Evolutionary conservation across 2,113 vertebrate species (phyloP).

Genomic region (Nycticryphes semicollaris): DNA sequence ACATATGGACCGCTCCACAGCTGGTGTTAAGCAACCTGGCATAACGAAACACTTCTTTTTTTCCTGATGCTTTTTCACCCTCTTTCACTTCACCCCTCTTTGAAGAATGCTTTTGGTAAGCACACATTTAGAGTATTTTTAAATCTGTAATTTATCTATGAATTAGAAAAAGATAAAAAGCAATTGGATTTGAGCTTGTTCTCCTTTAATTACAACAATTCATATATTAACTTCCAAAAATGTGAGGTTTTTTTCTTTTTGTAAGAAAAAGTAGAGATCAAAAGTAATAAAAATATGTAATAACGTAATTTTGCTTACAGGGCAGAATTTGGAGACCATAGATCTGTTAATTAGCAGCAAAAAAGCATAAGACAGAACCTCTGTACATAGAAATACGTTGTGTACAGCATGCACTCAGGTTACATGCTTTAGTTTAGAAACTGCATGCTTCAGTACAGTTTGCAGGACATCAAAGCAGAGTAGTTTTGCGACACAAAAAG

Average conservation of each 20-base stretch:
- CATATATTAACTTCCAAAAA: neutral
- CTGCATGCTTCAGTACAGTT: slow-evolving; percentile 65
- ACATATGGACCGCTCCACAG: neutral
- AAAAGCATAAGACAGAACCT: slow-evolving; percentile 1
- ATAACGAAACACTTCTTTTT: neutral
- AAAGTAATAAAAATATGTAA: neutral
- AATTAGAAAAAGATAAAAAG: neutral
- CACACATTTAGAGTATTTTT: neutral
- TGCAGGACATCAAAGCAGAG: slow-evolving; percentile 54
- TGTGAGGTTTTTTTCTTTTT: neutral
- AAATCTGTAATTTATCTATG: neutral
- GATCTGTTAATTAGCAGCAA: slow-evolving; percentile 26
- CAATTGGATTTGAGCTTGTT: neutral
- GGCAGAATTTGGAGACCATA: neutral
- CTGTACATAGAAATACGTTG: neutral
- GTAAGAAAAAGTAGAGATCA: neutral
- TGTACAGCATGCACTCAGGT: slow-evolving; percentile 59
- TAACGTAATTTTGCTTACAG: neutral
- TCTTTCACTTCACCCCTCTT: neutral
- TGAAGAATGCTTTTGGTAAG: neutral
- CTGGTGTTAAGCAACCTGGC: neutral
- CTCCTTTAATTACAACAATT: neutral
- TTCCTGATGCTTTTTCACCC: neutral
- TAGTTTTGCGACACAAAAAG: slow-evolving; percentile 7
- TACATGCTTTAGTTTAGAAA: slow-evolving; percentile 65